These are phyloP conservation scores for Petaurus breviceps DNA, from an alignment of 2,113 vertebrate genomes.

Conservation along the genomic window DNA sequence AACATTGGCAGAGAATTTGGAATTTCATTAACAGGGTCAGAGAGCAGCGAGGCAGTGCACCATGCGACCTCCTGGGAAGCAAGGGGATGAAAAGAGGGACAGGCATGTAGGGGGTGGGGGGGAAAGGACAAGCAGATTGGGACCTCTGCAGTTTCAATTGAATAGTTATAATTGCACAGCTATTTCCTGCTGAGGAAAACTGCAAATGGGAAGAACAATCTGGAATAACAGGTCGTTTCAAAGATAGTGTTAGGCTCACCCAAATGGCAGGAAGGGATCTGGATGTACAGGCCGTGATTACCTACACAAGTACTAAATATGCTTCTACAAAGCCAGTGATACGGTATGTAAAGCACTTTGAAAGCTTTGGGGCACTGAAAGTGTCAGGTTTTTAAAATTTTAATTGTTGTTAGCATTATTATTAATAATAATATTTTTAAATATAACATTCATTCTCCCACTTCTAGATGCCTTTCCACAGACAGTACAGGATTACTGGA, in stretches of 20 bases:
- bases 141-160: background rate
- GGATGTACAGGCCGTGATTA: background rate
- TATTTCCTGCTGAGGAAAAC: background rate
- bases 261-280: background rate
- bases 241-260: background rate
- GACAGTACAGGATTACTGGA: background rate
- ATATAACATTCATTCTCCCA: background rate
- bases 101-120: conserved; percentile 24
- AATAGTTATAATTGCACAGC: background rate
- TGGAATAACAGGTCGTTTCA: background rate
- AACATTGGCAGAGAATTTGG: conserved; percentile 53
- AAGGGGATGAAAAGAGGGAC: background rate
- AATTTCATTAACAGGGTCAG: conserved; percentile 31
- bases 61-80: background rate
- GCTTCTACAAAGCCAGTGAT: background rate
- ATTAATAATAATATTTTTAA: background rate
- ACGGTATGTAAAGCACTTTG: background rate
- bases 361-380: background rate
- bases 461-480: background rate
- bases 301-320: background rate
- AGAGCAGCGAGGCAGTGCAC: background rate
- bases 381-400: background rate
- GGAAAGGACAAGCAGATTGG: background rate
- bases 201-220: background rate
- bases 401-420: background rate